Conservation (phyloP, 2,797 vertebrate genomes). For the Rhinella marina region DNA sequence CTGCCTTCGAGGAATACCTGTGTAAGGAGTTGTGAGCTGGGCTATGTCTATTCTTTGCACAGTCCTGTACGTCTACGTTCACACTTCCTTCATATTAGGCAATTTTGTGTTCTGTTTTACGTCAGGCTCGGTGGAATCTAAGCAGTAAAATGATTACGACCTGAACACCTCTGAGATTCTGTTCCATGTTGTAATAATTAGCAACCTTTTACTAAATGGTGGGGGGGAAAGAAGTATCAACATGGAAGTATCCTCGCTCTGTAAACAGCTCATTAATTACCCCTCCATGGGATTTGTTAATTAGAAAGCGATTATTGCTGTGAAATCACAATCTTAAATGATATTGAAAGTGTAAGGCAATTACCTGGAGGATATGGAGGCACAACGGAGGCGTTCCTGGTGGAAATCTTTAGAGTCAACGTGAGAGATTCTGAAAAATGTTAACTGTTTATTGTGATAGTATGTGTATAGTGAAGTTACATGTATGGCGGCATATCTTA, state of each 20-base stretch:
- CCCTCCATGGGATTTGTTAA: slow-evolving; percentile 24
- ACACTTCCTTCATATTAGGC: not conserved
- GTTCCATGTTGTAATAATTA: slow-evolving; percentile 28
- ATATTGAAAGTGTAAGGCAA: slow-evolving; percentile 27
- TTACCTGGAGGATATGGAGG: slow-evolving; percentile 22
- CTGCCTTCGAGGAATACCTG: no score
- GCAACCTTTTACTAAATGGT: slow-evolving; percentile 17
- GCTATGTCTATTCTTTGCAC: no score
- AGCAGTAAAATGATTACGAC: not conserved
- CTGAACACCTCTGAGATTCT: not conserved
- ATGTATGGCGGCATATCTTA: not conserved
- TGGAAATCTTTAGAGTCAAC: slow-evolving; percentile 1
- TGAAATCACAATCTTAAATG: slow-evolving; percentile 35
- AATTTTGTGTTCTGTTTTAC: not conserved
- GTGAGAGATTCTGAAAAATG: not conserved
- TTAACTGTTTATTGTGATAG: not conserved
- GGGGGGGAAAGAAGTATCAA: not conserved
- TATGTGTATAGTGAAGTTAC: not conserved
- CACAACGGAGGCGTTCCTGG: not conserved
- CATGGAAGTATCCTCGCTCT: not conserved
- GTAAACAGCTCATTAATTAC: slow-evolving; percentile 56
- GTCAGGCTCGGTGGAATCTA: not conserved
- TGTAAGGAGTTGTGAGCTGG: no score
- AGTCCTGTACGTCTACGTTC: not conserved
- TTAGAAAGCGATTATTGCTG: slow-evolving; percentile 35